Evolutionary conservation across 2,113 vertebrate species (phyloP), one percentile per base, ranked within the genome.

Genomic region (Nycticorax nycticorax): DNA sequence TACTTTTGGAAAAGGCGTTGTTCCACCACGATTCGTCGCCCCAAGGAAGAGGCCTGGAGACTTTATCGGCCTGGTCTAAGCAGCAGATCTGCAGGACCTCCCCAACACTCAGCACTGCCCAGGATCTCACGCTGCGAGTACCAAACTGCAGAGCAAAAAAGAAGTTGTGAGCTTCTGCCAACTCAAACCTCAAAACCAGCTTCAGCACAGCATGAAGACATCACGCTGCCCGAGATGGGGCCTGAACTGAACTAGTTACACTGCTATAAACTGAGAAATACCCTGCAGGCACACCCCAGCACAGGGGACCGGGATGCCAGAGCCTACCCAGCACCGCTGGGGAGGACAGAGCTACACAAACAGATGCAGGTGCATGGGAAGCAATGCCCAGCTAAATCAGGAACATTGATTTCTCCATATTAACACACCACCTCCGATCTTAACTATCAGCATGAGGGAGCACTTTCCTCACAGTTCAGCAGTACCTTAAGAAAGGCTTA

Each of bases 121-220:
- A 0, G 28, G 20, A 21, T 26, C 30, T 16, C 37, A 0, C 4
- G 3, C 50, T 55, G 77, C 0, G 2, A 89, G 66, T 10, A 55
- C 28, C 32, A 12, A 87, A 72, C 71, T 64, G 81, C 60, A 48
- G 32, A 85, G 23, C 37, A 23, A 43, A 45, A n/a, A 35, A 24
- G 11, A 13, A 32, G 1, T 9, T 8, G 28, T 27, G 41, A 78
- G 41, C 16, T 84, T 67, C 59, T 71, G n/a, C 33, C n/a, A 37
- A 15, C 20, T 47, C 35, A 72, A 47, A 71, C 26, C 43, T 35
- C 30, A 27, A 39, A 68, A 45, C 6, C 16, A 55, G 41, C 56
- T 20, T n/a, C 32, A 57, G 68, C 21, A 69, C 2, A 3, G 1
- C 1, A 3, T 22, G 45, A 53, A 63, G 66, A 71, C 26, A 77